phyloP scores from a whole-genome alignment of 2,113 vertebrate genomes.

The Prochilodus magdalenae region DNA sequence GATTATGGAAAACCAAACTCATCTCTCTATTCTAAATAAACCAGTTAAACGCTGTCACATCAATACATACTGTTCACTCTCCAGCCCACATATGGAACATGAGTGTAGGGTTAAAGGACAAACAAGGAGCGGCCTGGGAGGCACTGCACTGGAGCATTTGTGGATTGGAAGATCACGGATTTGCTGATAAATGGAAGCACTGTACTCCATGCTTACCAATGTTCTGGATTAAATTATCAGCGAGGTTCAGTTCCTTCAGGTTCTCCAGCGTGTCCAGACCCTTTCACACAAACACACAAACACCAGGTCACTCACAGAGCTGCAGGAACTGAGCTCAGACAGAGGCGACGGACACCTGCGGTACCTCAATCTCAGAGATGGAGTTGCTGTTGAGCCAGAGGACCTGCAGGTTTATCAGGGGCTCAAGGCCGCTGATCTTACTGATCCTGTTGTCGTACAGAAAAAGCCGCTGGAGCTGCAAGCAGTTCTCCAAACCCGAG shows the following conservation, averaged over 20 bases:
- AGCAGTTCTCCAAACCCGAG: conserved; percentile 75
- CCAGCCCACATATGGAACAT: too few species aligned
- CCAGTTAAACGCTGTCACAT: too few species aligned
- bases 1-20: too few species aligned
- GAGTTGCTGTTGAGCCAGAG: conserved; percentile 84
- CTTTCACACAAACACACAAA: conserved; percentile 62
- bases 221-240: conserved; percentile 81
- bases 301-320: not conserved
- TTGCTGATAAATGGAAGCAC: too few species aligned
- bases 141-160: too few species aligned
- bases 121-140: too few species aligned
- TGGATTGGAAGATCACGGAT: too few species aligned
- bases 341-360: not conserved
- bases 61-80: too few species aligned
- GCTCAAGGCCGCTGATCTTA: conserved; percentile 78
- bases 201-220: conserved; percentile 77
- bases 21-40: too few species aligned
- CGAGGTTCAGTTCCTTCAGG: conserved; percentile 84
- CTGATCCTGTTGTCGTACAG: conserved; percentile 84
- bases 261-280: conserved; percentile 78
- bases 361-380: conserved; percentile 80
- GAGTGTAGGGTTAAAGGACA: too few species aligned
- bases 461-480: conserved; percentile 79
- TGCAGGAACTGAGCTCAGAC: not conserved
- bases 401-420: conserved; percentile 71